Base-by-base conservation (phyloP, 2,888 invertebrate genomes). In the Poecilus cupreus region DNA sequence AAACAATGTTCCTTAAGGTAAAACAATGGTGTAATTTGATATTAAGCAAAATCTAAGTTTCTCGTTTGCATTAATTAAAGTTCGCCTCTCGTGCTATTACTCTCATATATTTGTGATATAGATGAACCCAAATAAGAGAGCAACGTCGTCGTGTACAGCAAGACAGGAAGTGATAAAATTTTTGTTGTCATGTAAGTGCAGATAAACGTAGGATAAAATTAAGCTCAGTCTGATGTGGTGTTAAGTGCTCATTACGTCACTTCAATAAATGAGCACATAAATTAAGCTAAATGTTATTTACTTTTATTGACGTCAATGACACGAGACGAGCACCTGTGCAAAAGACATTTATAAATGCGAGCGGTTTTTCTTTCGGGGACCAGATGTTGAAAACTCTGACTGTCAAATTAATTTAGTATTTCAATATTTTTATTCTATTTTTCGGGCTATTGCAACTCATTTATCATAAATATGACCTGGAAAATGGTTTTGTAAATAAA, bases 211-310 rank as follows among this genome's bases (percentile, higher is more conserved):
- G 32, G 64, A 68, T 68, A 68, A 68, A 68, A 51, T 51, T 68
- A 32, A 16, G 16, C 16, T 68, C 6, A 68, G 64, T 32, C 26
- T 37, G 64, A 37, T 37, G 64, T 51, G 51, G 51, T 18, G 64
- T 68, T 68, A 68, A 68, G 64, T 72, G 46, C 20, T 60, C 72
- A 72, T 72, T 72, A 72, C 72, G 72, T 72, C 72, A 72, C 46
- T 46, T 72, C 22, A 24, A 22, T 43, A 20, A 46, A 72, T 72
- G 72, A 46, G 24, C 37, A 32, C 51, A 51, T 46, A 60, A 60
- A 78, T 78, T 22, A 64, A 37, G 24, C 37, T 79, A 51, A 78
- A 79, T 51, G 43, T 49, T 68, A 70, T 64, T 79, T 79, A 49
- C 24, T 64, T 79, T 64, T 78, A 60, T 78, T 68, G 49, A 51